Conservation (phyloP, 2,797 vertebrate genomes). For the Rhinogobio ventralis region DNA sequence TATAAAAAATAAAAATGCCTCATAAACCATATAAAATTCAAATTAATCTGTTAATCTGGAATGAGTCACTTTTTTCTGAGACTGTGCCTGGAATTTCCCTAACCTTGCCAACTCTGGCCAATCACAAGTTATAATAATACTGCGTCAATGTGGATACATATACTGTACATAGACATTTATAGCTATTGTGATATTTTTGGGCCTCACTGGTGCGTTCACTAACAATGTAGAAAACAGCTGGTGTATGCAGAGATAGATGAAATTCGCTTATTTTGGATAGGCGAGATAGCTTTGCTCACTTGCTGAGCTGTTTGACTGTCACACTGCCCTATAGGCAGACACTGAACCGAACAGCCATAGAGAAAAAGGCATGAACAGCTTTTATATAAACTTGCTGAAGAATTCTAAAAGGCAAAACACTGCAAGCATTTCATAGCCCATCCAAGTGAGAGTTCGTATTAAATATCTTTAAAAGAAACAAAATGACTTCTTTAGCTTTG, state of each 20-base stretch:
- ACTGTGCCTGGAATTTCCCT: neutral
- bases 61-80: neutral
- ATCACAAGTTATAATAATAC: neutral
- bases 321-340: slow-evolving; percentile 28
- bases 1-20: neutral
- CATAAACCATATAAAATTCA: neutral
- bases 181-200: slow-evolving; percentile 8
- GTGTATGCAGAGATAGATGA: neutral
- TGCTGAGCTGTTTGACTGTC: slow-evolving; percentile 34
- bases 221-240: neutral
- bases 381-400: slow-evolving; percentile 19
- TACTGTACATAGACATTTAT: neutral
- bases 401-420: slow-evolving; percentile 8
- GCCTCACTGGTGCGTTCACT: neutral
- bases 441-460: neutral
- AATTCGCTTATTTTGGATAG: slow-evolving; percentile 17
- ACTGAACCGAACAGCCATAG: neutral
- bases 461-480: too few species aligned
- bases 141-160: neutral
- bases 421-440: slow-evolving; percentile 1
- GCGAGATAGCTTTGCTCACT: slow-evolving; percentile 12
- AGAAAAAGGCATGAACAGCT: slow-evolving; percentile 1
- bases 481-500: too few species aligned
- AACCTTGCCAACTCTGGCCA: neutral
- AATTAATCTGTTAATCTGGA: slow-evolving; percentile 14